phyloP scores from a whole-genome alignment of 1,140 invertebrate species.

The Venturia canescens region DNA sequence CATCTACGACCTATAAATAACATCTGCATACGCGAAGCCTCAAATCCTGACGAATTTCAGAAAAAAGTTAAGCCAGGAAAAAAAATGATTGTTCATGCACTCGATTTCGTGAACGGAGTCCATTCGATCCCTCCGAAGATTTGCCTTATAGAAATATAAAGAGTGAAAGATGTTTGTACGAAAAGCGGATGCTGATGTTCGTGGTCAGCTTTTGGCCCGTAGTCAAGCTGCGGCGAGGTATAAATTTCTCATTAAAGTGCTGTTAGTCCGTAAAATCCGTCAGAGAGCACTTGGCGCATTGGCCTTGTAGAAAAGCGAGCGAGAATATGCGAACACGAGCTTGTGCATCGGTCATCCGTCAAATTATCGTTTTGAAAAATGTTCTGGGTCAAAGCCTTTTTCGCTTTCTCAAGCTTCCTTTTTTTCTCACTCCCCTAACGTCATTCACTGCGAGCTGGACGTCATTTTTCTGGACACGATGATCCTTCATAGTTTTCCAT shows the following conservation, averaged over 20 bases:
- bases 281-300: constrained; percentile 56
- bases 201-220: constrained; percentile 17
- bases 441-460: neutral
- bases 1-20: no score
- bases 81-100: neutral
- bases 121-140: neutral
- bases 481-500: constrained; percentile 35
- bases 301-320: neutral
- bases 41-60: no score
- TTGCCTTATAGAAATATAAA: neutral
- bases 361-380: constrained; percentile 70
- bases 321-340: constrained; percentile 14
- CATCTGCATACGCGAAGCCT: no score
- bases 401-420: constrained; percentile 42
- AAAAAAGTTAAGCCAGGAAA: neutral
- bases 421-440: constrained; percentile 39
- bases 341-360: constrained; percentile 62
- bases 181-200: neutral
- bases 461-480: constrained; percentile 42
- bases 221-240: constrained; percentile 26
- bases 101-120: neutral
- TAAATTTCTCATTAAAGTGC: constrained; percentile 40
- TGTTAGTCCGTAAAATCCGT: constrained; percentile 42
- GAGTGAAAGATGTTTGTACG: neutral
- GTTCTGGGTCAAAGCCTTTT: constrained; percentile 48